These are phyloP conservation scores for Morelia viridis DNA, from an alignment of 2,797 vertebrate genomes.

Conservation along the genomic window DNA sequence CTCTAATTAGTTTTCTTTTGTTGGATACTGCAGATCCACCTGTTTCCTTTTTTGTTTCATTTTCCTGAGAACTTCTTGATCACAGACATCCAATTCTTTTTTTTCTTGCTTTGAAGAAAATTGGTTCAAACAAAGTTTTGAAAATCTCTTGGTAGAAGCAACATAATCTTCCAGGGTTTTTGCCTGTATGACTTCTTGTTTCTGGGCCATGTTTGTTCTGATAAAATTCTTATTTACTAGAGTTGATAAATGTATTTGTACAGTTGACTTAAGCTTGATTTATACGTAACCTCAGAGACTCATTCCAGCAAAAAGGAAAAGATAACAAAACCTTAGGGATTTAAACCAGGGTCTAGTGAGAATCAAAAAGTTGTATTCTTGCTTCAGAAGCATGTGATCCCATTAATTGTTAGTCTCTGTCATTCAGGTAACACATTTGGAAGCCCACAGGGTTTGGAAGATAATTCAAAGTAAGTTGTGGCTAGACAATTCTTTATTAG, in stretches of 20 bases:
- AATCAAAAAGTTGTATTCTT: background rate
- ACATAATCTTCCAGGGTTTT: background rate
- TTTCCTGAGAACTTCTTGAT: background rate
- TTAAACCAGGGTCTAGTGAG: background rate
- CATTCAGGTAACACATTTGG: background rate
- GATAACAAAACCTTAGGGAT: background rate
- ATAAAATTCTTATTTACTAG: background rate
- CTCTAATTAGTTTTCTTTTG: background rate
- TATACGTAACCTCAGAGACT: background rate
- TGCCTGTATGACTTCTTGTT: background rate
- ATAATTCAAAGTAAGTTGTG: background rate
- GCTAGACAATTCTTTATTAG: background rate
- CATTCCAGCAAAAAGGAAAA: background rate
- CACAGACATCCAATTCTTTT: background rate
- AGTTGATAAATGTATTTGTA: constrained; percentile 19
- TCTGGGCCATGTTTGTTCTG: background rate
- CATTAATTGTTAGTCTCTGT: background rate
- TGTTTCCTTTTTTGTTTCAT: background rate
- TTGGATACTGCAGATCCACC: background rate
- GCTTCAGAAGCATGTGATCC: background rate
- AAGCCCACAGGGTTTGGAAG: background rate
- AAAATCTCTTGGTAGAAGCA: background rate
- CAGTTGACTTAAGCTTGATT: constrained; percentile 4
- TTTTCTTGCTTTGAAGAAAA: background rate
- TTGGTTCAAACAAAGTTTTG: background rate